A percentile compares a stretch with the other conserved stretches of the same genome.
These are phyloP conservation scores for Spheniscus mendiculus DNA, from an alignment of 2,113 vertebrate genomes.

Conservation along the genomic window DNA sequence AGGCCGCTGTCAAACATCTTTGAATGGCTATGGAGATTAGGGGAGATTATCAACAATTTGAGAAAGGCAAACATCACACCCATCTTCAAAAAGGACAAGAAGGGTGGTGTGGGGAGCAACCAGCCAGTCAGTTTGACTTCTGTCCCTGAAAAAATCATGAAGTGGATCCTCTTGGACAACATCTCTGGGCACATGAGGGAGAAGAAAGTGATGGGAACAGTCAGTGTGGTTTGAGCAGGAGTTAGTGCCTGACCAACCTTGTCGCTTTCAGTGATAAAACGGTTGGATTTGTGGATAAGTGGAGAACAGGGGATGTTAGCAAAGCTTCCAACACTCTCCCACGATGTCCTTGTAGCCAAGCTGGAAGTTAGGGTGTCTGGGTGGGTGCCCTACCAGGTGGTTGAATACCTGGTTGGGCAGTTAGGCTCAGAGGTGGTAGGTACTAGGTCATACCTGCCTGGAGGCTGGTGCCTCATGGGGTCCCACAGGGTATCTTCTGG, in stretches of 20 bases:
- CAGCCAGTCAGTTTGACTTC: background rate
- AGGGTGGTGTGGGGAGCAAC: background rate
- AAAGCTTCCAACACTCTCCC: background rate
- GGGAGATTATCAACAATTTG: background rate
- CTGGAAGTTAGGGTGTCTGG: background rate
- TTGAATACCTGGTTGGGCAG: background rate
- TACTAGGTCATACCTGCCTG: fast-evolving
- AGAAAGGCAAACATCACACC: background rate
- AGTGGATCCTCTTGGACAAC: background rate
- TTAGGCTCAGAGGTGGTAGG: background rate
- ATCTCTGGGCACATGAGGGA: background rate
- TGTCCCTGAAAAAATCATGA: background rate
- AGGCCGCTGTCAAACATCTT: background rate
- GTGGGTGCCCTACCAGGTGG: background rate
- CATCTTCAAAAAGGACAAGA: background rate
- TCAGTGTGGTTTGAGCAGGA: background rate
- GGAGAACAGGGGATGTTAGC: background rate
- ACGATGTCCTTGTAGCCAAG: background rate
- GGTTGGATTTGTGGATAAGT: background rate
- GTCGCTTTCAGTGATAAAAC: background rate
- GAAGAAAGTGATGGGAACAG: background rate
- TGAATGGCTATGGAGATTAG: fast-evolving
- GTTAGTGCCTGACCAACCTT: background rate
- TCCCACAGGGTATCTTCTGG: background rate
- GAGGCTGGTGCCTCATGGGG: background rate